Conservation (phyloP, 2,797 vertebrate species). For the Sciurus vulgaris region DNA sequence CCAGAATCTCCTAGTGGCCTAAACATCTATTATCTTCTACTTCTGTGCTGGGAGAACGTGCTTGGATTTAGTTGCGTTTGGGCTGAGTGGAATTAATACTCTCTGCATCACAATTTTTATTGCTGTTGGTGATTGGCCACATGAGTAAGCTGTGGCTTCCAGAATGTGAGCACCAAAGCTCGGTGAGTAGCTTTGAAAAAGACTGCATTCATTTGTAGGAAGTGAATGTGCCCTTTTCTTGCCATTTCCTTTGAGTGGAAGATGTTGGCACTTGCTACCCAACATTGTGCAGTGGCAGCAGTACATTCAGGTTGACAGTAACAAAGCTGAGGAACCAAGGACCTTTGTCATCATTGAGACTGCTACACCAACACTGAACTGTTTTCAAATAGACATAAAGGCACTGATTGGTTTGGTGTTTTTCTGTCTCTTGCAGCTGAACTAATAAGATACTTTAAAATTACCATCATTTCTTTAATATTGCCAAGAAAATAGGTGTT, state of each 20-base stretch:
- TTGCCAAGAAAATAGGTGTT: neutral
- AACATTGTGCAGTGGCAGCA: neutral
- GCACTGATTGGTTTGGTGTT: neutral
- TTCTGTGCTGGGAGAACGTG: neutral
- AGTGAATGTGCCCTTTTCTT: neutral
- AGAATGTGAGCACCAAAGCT: neutral
- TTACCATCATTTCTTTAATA: conserved; percentile 25
- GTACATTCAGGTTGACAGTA: neutral
- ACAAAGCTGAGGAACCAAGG: neutral
- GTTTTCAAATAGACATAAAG: neutral
- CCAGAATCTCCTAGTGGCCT: neutral
- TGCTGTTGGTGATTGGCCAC: neutral
- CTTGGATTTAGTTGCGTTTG: neutral
- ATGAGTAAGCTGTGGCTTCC: neutral
- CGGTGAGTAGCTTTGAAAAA: neutral
- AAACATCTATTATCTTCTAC: neutral
- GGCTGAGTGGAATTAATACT: neutral
- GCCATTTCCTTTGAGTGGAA: neutral
- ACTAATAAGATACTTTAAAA: neutral
- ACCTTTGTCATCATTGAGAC: neutral
- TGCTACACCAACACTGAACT: neutral
- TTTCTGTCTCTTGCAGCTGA: neutral
- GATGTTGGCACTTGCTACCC: neutral
- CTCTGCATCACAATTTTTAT: neutral
- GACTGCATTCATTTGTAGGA: neutral